Evolutionary conservation across 2,888 invertebrate genomes (phyloP).

Genomic region (Odontocerum albicorne): DNA sequence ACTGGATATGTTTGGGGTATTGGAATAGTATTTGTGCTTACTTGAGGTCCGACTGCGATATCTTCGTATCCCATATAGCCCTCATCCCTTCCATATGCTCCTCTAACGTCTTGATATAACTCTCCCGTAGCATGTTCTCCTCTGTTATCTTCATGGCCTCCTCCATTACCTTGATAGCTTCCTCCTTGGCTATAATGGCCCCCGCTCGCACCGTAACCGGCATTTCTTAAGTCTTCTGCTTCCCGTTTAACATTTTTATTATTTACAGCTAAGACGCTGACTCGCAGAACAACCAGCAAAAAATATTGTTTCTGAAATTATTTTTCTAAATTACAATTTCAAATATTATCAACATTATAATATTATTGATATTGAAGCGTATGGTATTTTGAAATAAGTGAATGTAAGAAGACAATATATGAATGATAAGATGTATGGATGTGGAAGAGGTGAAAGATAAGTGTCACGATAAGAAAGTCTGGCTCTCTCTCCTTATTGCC

Average conservation of each 20-base stretch:
- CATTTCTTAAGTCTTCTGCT: conserved; percentile 10
- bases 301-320: conserved; percentile 16
- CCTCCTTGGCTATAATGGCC: no score
- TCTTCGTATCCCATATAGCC: conserved; percentile 1
- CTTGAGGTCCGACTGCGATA: conserved; percentile 22
- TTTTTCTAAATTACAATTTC: no score
- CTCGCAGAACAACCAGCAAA: conserved; percentile 17
- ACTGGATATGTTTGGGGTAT: conserved; percentile 55
- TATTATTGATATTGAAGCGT: no score
- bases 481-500: no score
- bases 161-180: no score
- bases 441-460: no score
- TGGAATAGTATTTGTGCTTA: conserved; percentile 42
- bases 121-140: background rate
- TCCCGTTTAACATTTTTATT: conserved; percentile 19
- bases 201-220: conserved; percentile 5
- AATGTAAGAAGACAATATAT: no score
- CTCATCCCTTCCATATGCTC: conserved; percentile 5
- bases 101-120: no score
- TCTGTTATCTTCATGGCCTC: background rate
- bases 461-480: no score
- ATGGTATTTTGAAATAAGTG: no score
- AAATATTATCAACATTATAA: no score
- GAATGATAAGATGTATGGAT: no score
- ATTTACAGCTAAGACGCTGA: conserved; percentile 19